These are phyloP conservation scores for Ectropis grisescens DNA, from an alignment of 1,140 invertebrate species.

Conservation along the genomic window DNA sequence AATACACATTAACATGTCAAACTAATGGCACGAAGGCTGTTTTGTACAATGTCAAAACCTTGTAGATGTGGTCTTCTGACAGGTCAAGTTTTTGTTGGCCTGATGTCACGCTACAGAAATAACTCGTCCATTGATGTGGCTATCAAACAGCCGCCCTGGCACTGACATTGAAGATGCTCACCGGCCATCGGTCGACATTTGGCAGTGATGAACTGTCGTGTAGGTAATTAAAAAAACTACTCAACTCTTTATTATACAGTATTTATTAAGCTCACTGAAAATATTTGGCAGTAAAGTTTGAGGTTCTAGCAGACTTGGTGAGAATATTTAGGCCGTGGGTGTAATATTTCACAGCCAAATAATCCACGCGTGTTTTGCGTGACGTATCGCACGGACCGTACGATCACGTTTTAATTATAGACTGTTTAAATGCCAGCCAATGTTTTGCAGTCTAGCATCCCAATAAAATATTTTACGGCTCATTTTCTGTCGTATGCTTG, in stretches of 20 bases:
- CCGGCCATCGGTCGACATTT: constrained; percentile 28
- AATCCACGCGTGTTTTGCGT: constrained; percentile 19
- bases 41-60: too few relatives aligned
- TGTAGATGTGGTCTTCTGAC: constrained; percentile 16
- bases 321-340: constrained; percentile 12
- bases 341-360: constrained; percentile 45
- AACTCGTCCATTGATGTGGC: constrained; percentile 47
- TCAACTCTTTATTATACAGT: too few relatives aligned
- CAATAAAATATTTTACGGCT: constrained; percentile 43
- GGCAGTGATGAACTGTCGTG: constrained; percentile 28
- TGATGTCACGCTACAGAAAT: constrained; percentile 44
- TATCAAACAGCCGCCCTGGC: constrained; percentile 37
- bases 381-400: constrained; percentile 18
- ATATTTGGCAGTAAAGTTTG: too few relatives aligned
- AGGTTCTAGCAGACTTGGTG: too few relatives aligned
- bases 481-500: constrained; percentile 21
- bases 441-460: constrained; percentile 30
- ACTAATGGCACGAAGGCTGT: too few relatives aligned
- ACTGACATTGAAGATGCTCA: constrained; percentile 47
- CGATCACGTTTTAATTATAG: constrained; percentile 42
- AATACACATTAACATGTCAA: too few relatives aligned
- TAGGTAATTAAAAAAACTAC: constrained; percentile 11
- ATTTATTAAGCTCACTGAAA: too few relatives aligned
- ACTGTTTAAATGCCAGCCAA: constrained; percentile 52
- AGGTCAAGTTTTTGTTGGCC: constrained; percentile 48